A percentile compares a stretch with the other conserved stretches of the same genome.
Conservation (phyloP, 2,888 invertebrate genomes). For the Brachypalpus laphriformis region DNA sequence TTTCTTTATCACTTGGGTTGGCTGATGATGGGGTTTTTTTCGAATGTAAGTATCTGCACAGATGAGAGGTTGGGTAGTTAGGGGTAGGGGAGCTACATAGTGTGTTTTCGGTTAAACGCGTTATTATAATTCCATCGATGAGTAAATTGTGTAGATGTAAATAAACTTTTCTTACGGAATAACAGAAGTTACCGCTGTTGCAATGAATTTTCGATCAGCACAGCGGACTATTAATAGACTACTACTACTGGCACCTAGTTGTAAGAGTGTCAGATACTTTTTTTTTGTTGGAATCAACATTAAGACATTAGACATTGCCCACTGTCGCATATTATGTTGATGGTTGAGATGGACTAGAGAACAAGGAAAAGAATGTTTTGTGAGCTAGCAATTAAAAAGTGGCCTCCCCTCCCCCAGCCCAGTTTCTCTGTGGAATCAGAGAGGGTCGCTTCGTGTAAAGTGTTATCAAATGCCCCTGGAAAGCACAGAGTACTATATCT, state of each 20-base stretch:
- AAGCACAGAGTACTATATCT: no score
- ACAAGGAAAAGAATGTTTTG: no score
- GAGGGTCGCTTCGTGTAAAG: no score
- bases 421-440: no score
- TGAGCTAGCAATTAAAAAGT: no score
- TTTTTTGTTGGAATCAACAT: no score
- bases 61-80: constrained; percentile 35
- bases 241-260: neutral
- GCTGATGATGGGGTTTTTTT: constrained; percentile 1
- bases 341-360: no score
- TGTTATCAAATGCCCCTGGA: no score
- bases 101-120: constrained; percentile 9
- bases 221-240: neutral
- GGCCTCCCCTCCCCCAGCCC: no score
- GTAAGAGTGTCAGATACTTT: no score
- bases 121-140: constrained; percentile 47
- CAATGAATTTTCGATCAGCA: constrained; percentile 24
- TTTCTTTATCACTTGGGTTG: constrained; percentile 60
- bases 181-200: constrained; percentile 15
- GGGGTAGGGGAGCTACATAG: constrained; percentile 28
- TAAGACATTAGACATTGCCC: no score
- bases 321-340: no score
- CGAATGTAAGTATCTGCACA: constrained; percentile 13
- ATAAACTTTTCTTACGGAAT: constrained; percentile 21
- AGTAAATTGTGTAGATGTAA: constrained; percentile 23